These are phyloP conservation scores for Recurvirostra avosetta DNA, from an alignment of 2,113 vertebrate species.

Conservation along the genomic window DNA sequence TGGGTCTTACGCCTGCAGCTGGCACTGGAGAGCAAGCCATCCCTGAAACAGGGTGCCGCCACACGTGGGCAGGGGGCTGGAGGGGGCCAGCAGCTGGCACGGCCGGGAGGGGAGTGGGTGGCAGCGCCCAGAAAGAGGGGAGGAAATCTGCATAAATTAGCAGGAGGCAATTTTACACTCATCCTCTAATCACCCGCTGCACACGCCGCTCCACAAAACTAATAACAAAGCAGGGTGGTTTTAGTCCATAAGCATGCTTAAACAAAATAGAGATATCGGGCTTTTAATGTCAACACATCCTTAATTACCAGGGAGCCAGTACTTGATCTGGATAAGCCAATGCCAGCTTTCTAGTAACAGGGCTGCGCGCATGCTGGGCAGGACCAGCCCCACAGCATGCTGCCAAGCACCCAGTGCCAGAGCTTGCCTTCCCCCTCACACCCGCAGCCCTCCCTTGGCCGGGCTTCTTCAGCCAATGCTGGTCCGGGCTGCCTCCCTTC, in stretches of 20 bases:
- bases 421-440: neutral
- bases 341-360: neutral
- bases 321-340: neutral
- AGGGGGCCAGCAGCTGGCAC: neutral
- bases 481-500: neutral
- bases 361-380: fast-evolving
- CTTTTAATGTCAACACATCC: neutral
- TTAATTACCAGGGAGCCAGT: neutral
- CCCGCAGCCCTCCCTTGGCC: neutral
- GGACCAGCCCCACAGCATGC: neutral
- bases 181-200: neutral
- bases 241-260: neutral
- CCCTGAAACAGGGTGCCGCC: neutral
- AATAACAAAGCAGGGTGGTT: neutral
- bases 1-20: fast-evolving
- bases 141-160: neutral
- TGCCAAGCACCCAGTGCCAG: neutral
- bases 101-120: too few species aligned
- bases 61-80: neutral
- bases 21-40: fast-evolving
- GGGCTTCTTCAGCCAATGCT: neutral
- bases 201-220: fast-evolving
- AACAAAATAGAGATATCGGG: fast-evolving
- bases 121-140: fast-evolving
- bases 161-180: neutral